These are phyloP conservation scores for Natrix natrix DNA, from an alignment of 2,797 vertebrate species.

Conservation along the genomic window DNA sequence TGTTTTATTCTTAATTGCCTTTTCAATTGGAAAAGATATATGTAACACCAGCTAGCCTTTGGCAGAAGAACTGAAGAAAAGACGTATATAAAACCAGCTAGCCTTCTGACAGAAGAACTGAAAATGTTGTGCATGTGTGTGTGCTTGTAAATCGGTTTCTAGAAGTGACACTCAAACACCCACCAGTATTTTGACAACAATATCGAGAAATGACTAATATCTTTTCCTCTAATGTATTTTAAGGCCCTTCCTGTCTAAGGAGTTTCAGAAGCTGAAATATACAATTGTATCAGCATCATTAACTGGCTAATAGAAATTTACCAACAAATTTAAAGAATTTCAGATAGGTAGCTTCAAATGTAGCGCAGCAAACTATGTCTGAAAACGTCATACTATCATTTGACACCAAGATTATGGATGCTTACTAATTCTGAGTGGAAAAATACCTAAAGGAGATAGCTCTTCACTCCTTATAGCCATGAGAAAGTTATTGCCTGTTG, in stretches of 20 bases:
- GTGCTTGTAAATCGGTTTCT: not conserved
- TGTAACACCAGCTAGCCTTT: not conserved
- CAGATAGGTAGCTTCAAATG: not conserved
- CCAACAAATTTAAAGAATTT: not conserved
- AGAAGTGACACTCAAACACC: constrained; percentile 14
- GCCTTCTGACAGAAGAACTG: not conserved
- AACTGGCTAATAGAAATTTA: not conserved
- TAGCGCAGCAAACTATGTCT: not conserved
- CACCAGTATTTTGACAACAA: not conserved
- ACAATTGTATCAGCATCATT: not conserved
- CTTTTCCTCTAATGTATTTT: constrained; percentile 16
- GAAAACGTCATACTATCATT: not conserved
- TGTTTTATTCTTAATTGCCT: not conserved
- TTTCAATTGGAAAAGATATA: not conserved
- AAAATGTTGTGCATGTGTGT: not conserved
- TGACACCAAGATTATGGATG: not conserved
- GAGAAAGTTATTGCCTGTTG: not conserved
- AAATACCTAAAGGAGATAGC: not conserved
- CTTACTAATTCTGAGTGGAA: not conserved
- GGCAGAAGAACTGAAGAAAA: not conserved
- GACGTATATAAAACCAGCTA: not conserved
- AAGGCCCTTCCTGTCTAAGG: constrained; percentile 28
- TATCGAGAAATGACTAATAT: constrained; percentile 29
- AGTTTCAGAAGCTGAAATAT: constrained; percentile 19
- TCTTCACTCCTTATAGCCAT: not conserved